Conservation (phyloP, 2,888 invertebrate genomes). For the Noctua comes region DNA sequence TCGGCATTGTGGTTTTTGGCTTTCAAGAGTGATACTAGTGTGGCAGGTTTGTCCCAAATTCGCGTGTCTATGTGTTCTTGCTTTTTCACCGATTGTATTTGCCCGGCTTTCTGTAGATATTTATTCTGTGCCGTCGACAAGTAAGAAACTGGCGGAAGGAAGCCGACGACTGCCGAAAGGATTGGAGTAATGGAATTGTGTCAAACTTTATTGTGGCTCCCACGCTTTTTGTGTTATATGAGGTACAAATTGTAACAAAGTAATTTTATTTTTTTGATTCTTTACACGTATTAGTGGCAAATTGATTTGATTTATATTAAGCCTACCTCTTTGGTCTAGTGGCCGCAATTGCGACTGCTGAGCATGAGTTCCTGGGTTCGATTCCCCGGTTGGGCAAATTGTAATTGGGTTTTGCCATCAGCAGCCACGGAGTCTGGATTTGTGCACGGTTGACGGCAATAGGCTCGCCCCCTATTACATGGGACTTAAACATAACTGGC, state of each 20-base stretch:
- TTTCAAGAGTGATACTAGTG: neutral
- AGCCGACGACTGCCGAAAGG: conserved; percentile 40
- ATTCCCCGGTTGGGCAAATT: too few relatives aligned
- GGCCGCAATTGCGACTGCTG: too few relatives aligned
- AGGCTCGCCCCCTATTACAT: too few relatives aligned
- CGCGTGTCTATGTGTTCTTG: neutral
- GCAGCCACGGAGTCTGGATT: too few relatives aligned
- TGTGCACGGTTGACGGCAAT: too few relatives aligned
- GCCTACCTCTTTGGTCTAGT: neutral
- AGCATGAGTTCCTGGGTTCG: too few relatives aligned
- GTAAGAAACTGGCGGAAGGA: conserved; percentile 49
- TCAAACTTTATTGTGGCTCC: conserved; percentile 42
- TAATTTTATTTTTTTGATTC: neutral
- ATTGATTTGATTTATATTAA: neutral
- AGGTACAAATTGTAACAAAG: conserved; percentile 14
- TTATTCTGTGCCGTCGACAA: neutral
- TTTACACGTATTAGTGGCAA: neutral
- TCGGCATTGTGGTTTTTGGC: neutral
- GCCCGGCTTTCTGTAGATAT: neutral
- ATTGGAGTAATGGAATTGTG: conserved; percentile 46
- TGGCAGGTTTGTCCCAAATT: neutral
- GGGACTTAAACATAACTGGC: too few relatives aligned
- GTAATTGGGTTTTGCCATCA: too few relatives aligned
- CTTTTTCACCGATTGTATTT: neutral
- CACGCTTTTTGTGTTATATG: conserved; percentile 16